Evolutionary conservation across 2,888 invertebrate species (phyloP).

Genomic region (Melipona beecheii): DNA sequence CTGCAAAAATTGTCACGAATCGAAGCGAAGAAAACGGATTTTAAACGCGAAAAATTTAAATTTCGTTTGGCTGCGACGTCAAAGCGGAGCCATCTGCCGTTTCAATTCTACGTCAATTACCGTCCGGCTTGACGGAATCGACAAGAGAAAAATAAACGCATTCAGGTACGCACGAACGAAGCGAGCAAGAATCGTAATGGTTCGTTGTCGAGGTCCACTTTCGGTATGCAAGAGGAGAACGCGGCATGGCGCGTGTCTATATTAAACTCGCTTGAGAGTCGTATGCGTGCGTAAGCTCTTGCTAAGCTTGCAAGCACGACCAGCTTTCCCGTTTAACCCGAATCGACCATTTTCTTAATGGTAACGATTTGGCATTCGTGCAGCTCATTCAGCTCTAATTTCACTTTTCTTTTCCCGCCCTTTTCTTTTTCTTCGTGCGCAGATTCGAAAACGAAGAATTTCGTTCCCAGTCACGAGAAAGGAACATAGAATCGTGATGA

Average conservation of each 20-base stretch:
- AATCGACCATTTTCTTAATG: slow-evolving; percentile 18
- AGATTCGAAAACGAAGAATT: neutral
- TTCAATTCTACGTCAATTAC: slow-evolving; percentile 34
- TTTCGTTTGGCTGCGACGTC: neutral
- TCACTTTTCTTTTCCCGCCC: too few relatives aligned
- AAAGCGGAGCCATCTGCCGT: neutral
- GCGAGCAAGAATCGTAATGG: slow-evolving; percentile 41
- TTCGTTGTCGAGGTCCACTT: slow-evolving; percentile 67
- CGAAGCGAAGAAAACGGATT: neutral
- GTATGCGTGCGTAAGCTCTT: slow-evolving; percentile 52
- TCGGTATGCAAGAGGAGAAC: slow-evolving; percentile 71
- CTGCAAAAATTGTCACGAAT: neutral
- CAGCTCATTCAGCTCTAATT: neutral
- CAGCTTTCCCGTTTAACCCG: slow-evolving; percentile 45
- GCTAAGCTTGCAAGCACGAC: slow-evolving; percentile 56
- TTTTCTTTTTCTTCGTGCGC: too few relatives aligned
- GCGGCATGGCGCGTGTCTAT: slow-evolving; percentile 67
- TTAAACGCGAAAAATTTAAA: neutral
- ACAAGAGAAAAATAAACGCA: slow-evolving; percentile 52
- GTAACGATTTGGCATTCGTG: neutral
- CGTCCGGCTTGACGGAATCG: slow-evolving; percentile 46
- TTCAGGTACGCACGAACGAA: slow-evolving; percentile 19
- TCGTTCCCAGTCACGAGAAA: neutral
- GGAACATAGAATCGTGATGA: neutral
- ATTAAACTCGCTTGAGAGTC: slow-evolving; percentile 65